Evolutionary conservation across 1,140 invertebrate genomes (phyloP).

Genomic region (Glomeris maerens): DNA sequence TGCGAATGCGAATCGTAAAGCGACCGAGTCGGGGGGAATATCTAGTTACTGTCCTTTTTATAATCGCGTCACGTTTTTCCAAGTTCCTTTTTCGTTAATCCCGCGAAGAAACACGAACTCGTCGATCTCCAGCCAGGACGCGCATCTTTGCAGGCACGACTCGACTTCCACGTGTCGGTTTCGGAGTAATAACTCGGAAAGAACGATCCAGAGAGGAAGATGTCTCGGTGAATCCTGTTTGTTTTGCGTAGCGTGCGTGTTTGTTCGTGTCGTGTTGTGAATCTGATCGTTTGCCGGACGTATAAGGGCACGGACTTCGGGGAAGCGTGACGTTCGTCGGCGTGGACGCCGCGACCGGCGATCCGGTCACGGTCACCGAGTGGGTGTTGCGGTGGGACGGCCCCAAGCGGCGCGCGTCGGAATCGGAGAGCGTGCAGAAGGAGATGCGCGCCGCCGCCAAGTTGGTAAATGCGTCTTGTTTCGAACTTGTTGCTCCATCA

Average conservation of each 20-base stretch:
- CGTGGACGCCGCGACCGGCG: conserved; percentile 48
- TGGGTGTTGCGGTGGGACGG: conserved; percentile 44
- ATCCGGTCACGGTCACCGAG: conserved; percentile 50
- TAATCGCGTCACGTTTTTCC: not conserved
- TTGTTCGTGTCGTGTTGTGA: conserved; percentile 1
- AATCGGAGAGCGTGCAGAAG: conserved; percentile 3
- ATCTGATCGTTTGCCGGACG: conserved; percentile 6
- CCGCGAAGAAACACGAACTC: not conserved
- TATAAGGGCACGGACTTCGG: conserved; percentile 42
- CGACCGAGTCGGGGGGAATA: too few relatives aligned
- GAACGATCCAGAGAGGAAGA: conserved; percentile 24
- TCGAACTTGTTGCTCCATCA: conserved; percentile 9
- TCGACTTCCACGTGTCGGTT: conserved; percentile 21
- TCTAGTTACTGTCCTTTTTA: conserved; percentile 3
- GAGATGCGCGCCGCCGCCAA: not conserved
- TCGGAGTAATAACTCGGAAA: conserved; percentile 20
- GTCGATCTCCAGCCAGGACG: not conserved
- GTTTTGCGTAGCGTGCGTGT: conserved; percentile 6
- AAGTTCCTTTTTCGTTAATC: not conserved
- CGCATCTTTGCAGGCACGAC: not conserved
- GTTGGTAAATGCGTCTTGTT: conserved; percentile 2
- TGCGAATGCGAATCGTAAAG: too few relatives aligned
- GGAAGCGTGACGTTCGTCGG: conserved; percentile 53
- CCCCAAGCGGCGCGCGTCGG: conserved; percentile 11
- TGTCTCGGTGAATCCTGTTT: conserved; percentile 22